Evolutionary conservation across 2,113 vertebrate species (phyloP).

Genomic region (Nymphicus hollandicus): DNA sequence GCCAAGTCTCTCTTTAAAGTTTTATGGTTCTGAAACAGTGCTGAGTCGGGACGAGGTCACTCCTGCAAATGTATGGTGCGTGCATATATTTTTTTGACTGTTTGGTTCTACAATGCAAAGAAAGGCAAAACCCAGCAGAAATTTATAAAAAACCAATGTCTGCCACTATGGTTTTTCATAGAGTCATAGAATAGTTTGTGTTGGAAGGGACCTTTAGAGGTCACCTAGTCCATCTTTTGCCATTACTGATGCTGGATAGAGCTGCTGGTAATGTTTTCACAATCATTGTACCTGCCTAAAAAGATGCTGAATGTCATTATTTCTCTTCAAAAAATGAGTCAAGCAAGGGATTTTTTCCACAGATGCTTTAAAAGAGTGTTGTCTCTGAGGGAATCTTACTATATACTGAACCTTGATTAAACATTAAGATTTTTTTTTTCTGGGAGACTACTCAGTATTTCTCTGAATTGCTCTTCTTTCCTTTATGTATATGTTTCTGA

Average conservation of each 20-base stretch:
- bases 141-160: slow-evolving; percentile 18
- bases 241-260: background rate
- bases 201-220: background rate
- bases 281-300: slow-evolving; percentile 1
- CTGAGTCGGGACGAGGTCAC: background rate
- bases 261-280: background rate
- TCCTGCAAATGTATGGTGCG: background rate
- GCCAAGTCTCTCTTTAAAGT: slow-evolving; percentile 31
- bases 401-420: slow-evolving; percentile 28
- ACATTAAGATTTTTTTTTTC: background rate
- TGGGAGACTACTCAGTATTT: background rate
- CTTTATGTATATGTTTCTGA: background rate
- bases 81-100: background rate
- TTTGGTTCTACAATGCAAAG: background rate
- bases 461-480: background rate
- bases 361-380: slow-evolving; percentile 11
- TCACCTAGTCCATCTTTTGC: background rate
- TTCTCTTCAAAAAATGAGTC: slow-evolving; percentile 29
- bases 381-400: slow-evolving; percentile 10
- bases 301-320: slow-evolving; percentile 44
- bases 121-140: slow-evolving; percentile 44
- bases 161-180: background rate
- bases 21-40: background rate
- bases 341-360: slow-evolving; percentile 30
- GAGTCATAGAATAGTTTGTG: background rate